phyloP scores from a whole-genome alignment of 2,888 invertebrate genomes.

The Coelopa pilipes region DNA sequence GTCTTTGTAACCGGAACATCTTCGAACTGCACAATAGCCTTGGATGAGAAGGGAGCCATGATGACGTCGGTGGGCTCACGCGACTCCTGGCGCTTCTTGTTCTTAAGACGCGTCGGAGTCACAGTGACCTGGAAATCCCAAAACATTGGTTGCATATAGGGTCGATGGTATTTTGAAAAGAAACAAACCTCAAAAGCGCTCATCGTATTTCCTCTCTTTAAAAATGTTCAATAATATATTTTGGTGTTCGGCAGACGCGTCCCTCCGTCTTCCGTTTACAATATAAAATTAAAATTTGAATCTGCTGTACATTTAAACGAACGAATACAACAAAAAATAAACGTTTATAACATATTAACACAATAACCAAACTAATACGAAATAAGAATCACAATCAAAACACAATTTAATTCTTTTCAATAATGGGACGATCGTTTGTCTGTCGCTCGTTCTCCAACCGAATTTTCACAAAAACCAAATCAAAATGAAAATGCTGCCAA shows the following conservation, averaged over 20 bases:
- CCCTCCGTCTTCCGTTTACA: too few species aligned
- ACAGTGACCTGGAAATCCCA: constrained; percentile 55
- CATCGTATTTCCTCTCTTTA: constrained; percentile 48
- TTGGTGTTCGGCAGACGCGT: too few species aligned
- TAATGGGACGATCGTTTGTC: too few species aligned
- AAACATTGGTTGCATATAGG: too few species aligned
- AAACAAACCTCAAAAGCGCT: constrained; percentile 64
- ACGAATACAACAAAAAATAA: constrained; percentile 24
- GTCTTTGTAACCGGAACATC: constrained; percentile 72
- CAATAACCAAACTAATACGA: constrained; percentile 11
- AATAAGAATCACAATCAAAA: constrained; percentile 11
- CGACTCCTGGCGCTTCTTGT: constrained; percentile 62
- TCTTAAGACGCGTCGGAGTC: constrained; percentile 62
- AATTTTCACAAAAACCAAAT: neutral
- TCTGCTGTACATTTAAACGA: constrained; percentile 27
- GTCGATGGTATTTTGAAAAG: too few species aligned
- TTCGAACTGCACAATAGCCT: constrained; percentile 76
- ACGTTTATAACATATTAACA: neutral
- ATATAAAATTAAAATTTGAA: neutral
- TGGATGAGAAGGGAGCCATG: constrained; percentile 75
- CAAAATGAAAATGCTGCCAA: constrained; percentile 28
- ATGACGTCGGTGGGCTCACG: constrained; percentile 67
- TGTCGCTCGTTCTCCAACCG: neutral
- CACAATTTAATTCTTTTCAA: neutral
- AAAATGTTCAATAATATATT: too few species aligned